phyloP scores from a whole-genome alignment of 2,797 vertebrate genomes.

The Urosaurus nigricauda region DNA sequence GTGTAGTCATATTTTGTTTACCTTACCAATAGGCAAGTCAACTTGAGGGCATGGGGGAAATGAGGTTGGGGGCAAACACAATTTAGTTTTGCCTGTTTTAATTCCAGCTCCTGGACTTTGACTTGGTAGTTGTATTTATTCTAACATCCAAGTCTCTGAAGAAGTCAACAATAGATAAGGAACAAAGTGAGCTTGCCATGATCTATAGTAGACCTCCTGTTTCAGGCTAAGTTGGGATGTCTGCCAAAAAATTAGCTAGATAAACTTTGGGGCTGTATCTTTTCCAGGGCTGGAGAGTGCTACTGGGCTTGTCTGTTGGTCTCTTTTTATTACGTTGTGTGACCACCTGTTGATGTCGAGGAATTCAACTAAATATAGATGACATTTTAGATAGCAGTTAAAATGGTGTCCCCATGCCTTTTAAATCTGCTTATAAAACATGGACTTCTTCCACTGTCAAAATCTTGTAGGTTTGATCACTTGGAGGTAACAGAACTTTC shows the following conservation, averaged over 20 bases:
- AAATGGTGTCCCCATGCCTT: neutral
- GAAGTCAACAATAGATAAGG: neutral
- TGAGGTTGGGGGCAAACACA: neutral
- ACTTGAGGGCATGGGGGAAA: neutral
- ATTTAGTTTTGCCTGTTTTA: neutral
- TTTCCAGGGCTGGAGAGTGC: neutral
- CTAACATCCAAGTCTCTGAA: neutral
- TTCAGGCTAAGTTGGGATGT: neutral
- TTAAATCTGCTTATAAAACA: neutral
- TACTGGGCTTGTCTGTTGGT: neutral
- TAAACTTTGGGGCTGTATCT: neutral
- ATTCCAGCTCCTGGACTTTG: neutral
- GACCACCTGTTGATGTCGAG: neutral
- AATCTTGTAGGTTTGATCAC: neutral
- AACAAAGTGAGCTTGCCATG: neutral
- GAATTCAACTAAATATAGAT: conserved; percentile 13
- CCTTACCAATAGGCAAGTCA: neutral
- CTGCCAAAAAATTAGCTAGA: neutral
- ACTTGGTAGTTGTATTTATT: neutral
- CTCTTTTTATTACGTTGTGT: neutral
- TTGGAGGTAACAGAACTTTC: conserved; percentile 10
- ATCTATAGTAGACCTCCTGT: neutral
- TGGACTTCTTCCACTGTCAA: neutral
- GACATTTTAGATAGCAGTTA: conserved; percentile 4
- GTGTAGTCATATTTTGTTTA: neutral